Percentiles rank a stretch among this genome's conserved stretches.
These are phyloP conservation scores for Bryconaethiops microstoma DNA, from an alignment of 2,797 vertebrate species.

Conservation along the genomic window DNA sequence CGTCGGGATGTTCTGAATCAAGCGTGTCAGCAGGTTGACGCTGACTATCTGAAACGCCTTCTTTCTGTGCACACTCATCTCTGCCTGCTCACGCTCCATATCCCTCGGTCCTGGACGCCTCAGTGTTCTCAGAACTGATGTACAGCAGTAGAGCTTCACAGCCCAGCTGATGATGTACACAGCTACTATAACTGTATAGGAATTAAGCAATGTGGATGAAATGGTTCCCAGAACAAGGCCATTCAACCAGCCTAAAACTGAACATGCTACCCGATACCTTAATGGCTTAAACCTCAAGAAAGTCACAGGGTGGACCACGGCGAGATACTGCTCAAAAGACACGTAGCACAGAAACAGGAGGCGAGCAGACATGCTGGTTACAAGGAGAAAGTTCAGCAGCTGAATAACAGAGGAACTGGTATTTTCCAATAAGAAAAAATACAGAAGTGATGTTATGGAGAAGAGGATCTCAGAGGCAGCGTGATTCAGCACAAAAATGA, in stretches of 20 bases:
- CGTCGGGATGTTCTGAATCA: background rate
- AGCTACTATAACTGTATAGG: background rate
- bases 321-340: background rate
- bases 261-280: background rate
- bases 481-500: too few species aligned
- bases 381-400: too few species aligned
- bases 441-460: too few species aligned
- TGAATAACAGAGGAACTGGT: too few species aligned
- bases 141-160: background rate
- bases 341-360: background rate
- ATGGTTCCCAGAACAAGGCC: too few species aligned
- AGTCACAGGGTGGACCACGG: background rate
- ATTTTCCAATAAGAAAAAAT: too few species aligned
- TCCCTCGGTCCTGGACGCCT: slow-evolving; percentile 2
- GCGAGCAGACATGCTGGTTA: too few species aligned
- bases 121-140: slow-evolving; percentile 11
- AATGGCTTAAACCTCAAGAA: background rate
- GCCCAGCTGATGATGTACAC: background rate
- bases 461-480: too few species aligned
- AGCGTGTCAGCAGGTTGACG: background rate
- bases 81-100: background rate
- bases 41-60: slow-evolving; percentile 6
- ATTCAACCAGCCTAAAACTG: background rate
- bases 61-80: slow-evolving; percentile 7
- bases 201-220: too few species aligned